These are phyloP conservation scores for Mesaphorura yosii DNA, from an alignment of 1,140 invertebrate genomes.

Conservation along the genomic window DNA sequence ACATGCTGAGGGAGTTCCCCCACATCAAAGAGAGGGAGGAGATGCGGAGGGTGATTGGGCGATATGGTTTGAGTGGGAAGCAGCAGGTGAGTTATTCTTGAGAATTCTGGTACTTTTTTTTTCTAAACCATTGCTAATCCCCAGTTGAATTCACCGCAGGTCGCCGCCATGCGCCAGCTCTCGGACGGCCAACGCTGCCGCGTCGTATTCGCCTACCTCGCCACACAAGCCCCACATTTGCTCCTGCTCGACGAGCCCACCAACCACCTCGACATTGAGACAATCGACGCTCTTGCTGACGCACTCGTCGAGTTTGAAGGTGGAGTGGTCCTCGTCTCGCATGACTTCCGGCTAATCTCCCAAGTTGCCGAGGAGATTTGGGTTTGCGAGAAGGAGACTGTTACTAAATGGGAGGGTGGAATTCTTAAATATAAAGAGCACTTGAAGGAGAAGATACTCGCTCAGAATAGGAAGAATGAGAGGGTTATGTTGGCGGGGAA, in stretches of 20 bases:
- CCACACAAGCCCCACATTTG: conserved; percentile 80
- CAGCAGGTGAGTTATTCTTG: conserved; percentile 60
- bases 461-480: conserved; percentile 9
- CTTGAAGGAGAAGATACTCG: conserved; percentile 63
- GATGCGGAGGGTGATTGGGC: conserved; percentile 97
- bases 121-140: not conserved
- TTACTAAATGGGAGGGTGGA: conserved; percentile 93
- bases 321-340: conserved; percentile 92
- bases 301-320: conserved; percentile 97
- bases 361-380: conserved; percentile 99
- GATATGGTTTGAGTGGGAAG: conserved; percentile 89
- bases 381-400: conserved; percentile 92
- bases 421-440: conserved; percentile 94
- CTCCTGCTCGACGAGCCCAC: conserved; percentile 88
- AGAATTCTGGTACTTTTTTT: too few species aligned
- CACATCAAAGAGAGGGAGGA: conserved; percentile 97
- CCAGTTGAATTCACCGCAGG: too few species aligned
- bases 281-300: conserved; percentile 94
- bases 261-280: conserved; percentile 80
- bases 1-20: conserved; percentile 95
- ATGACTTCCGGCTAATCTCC: conserved; percentile 96
- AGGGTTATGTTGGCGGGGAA: too few species aligned
- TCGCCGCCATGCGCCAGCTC: conserved; percentile 92
- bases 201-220: conserved; percentile 88
- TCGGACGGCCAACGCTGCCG: conserved; percentile 97